Percentiles rank a stretch among this genome's conserved stretches.
phyloP scores from a whole-genome alignment of 2,113 vertebrate genomes.

The Otolemur garnettii region DNA sequence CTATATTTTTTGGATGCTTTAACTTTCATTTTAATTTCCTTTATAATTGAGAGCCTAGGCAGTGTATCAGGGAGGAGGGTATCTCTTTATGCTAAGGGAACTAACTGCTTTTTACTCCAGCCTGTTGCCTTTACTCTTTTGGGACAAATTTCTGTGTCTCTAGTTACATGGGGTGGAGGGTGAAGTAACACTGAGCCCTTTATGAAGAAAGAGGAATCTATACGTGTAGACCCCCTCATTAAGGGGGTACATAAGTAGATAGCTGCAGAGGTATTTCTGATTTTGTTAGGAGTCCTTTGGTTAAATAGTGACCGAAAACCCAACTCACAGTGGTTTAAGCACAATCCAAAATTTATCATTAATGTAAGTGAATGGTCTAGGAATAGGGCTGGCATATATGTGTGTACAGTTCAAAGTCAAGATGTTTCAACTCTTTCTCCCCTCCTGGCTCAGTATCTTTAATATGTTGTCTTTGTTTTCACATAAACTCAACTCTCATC shows the following conservation, averaged over 20 bases:
- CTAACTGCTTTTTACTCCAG: not conserved
- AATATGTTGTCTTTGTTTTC: not conserved
- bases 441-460: not conserved
- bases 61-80: not conserved
- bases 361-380: not conserved
- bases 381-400: not conserved
- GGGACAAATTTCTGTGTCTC: not conserved
- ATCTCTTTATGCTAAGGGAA: not conserved
- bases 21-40: not conserved
- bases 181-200: rapidly evolving
- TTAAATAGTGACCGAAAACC: slow-evolving; percentile 24
- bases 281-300: not conserved
- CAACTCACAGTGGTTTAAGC: not conserved
- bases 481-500: not conserved
- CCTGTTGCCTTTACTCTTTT: not conserved
- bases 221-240: not conserved
- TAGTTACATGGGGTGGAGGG: too few species aligned
- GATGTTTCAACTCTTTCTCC: not conserved
- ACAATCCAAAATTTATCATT: not conserved
- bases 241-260: not conserved
- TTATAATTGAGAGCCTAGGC: not conserved
- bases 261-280: not conserved
- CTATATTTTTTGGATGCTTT: not conserved
- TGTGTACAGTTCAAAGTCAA: not conserved
- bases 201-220: not conserved